phyloP scores from a whole-genome alignment of 2,797 vertebrate species.

The Dicrostonyx torquatus region DNA sequence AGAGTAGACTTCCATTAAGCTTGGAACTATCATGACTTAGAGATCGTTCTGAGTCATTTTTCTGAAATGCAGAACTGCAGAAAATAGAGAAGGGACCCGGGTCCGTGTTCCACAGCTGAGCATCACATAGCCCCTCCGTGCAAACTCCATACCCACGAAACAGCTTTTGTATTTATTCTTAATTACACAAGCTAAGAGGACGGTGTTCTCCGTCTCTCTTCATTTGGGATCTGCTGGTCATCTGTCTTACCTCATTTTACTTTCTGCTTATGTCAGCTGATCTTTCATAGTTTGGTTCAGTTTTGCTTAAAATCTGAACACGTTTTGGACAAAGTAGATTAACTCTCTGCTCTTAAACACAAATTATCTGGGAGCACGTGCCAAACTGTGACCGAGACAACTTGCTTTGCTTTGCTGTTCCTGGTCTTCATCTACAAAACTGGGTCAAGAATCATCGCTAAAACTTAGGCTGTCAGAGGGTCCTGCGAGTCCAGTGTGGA shows the following conservation, averaged over 20 bases:
- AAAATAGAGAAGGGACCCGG: neutral
- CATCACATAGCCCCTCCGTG: neutral
- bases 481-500: neutral
- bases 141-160: neutral
- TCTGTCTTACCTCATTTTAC: neutral
- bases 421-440: constrained; percentile 39
- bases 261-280: neutral
- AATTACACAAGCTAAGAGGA: neutral
- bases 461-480: neutral
- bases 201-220: neutral
- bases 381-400: neutral
- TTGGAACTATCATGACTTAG: neutral
- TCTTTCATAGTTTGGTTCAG: constrained; percentile 31
- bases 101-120: neutral
- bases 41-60: constrained; percentile 33
- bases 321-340: neutral
- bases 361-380: neutral
- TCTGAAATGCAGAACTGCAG: neutral
- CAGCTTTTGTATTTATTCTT: neutral
- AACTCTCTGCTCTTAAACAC: neutral
- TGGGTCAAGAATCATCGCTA: neutral
- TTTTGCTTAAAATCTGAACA: constrained; percentile 23
- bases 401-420: neutral
- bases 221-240: constrained; percentile 7
- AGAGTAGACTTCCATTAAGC: neutral